Evolutionary conservation across 64 coral and sea anemone species (phyloP), one percentile per base, ranked within the genome.

Genomic region (Pocillopora damicornis): DNA sequence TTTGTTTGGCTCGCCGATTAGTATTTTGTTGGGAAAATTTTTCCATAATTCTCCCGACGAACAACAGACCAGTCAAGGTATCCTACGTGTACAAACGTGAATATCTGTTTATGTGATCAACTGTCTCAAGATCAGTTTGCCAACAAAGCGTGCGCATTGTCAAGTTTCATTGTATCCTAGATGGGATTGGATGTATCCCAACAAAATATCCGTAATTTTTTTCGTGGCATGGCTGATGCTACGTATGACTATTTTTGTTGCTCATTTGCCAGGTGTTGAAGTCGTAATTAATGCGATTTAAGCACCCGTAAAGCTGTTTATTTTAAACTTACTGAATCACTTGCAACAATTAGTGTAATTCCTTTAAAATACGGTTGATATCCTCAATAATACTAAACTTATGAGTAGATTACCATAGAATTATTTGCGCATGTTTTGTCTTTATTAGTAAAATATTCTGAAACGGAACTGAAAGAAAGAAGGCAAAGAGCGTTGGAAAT

Each of bases 1-100:
- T 78, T 83, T 88, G 4, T 92, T 86, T 83, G 94, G 94, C 1
- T 96, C 94, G 37, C 89, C 94, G 2, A 89, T 96, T 14, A 75
- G 87, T 57, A 76, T 83, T 17, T 12, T 92, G 2, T 22, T 96
- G 9, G 80, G 66, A 15, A 87, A 71, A 68, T 37, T 92, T 84
- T 67, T 96, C 36, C 42, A 7, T 51, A 42, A 76, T 76, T 58
- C 71, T 51, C 7, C 42, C 3, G 42, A 51, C 2, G 42, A 51
- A 4, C 42, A 51, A 51, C 42, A n/a, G 57, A n/a, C 25, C 35
- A 63, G 1, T 67, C 60, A 66, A 83, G 80, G 80, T 83, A 25
- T 69, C 8, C 20, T 69, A 67, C 64, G 64, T 67, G 64, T 67
- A 51, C 7, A 67, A 67, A 67, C 0, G 13, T 66, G 63, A n/a